Evolutionary conservation across 2,797 vertebrate species (phyloP), one percentile per base, ranked within the genome.

Genomic region (Propithecus deckenii): DNA sequence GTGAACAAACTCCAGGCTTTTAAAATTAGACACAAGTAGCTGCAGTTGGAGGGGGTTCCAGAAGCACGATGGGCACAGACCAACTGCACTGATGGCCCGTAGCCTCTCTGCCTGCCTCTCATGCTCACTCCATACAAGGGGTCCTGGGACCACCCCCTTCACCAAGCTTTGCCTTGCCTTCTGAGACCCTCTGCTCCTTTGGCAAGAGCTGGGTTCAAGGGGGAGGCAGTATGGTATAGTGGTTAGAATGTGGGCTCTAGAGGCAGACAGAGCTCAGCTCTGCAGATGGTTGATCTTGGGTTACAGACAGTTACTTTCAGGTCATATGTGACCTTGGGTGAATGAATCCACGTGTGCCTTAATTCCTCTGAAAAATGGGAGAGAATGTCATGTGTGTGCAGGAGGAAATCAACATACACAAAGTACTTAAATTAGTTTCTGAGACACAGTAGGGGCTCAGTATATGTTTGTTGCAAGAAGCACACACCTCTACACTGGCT

Each of bases 1-100:
- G 50, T 14, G 86, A 86, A 93, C 10, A 67, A 14, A 25, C 59
- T 55, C 46, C 2, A 17, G 75, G 92, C 1, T 92, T 41, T 83
- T 57, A 93, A 83, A 95, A 84, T 96, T 87, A 96, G 48, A 96
- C 86, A 85, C 14, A 50, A 91, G 79, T 61, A 59, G 4, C 25
- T 96, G 12, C 28, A 55, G 5, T 86, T 91, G 75, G 75, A 32
- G 23, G 50, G 38, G 90, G 8, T 20, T 95, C 35, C 11, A 3
- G 35, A 0, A 8, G 38, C 30, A 50, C 38, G 12, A 12, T 9
- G n/a, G 79, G 41, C 61, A 78, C 18, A 41, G 18, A 48, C 18
- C 28, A 52, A 30, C 1, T 25, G 59, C 4, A 23, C 7, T 5
- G 48, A 20, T 12, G 1, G 28, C 38, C 59, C 0, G 13, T 2